These are phyloP conservation scores for Lepus timidus DNA, from an alignment of 2,113 vertebrate genomes.

Conservation along the genomic window DNA sequence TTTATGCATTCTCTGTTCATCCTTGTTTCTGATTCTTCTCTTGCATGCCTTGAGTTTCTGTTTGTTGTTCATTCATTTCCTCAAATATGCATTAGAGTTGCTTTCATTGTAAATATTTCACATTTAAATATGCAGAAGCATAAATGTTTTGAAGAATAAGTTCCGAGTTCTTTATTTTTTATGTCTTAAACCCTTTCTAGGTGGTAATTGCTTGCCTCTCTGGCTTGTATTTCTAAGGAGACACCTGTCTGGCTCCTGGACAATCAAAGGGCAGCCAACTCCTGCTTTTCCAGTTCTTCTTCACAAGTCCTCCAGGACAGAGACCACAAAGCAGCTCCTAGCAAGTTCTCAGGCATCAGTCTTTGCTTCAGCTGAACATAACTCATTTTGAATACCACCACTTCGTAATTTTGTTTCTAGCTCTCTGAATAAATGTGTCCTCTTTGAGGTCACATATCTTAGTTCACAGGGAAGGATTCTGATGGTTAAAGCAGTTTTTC, in stretches of 20 bases:
- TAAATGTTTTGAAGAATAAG: neutral
- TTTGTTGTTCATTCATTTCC: neutral
- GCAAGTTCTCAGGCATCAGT: neutral
- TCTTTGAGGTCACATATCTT: neutral
- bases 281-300: constrained; percentile 72
- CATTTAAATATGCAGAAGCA: constrained; percentile 25
- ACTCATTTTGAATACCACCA: neutral
- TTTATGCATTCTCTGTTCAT: neutral
- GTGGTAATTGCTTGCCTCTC: neutral
- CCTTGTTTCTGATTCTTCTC: neutral
- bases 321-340: constrained; percentile 25
- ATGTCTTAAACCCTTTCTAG: neutral
- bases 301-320: neutral
- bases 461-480: neutral
- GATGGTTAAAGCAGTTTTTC: neutral
- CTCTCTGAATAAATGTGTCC: neutral
- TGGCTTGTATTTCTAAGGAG: constrained; percentile 67
- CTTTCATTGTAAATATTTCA: neutral
- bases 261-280: neutral
- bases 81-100: neutral
- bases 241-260: constrained; percentile 54
- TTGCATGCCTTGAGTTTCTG: neutral
- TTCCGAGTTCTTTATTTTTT: neutral
- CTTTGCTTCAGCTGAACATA: neutral
- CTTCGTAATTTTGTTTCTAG: neutral